Evolutionary conservation across 2,888 invertebrate species (phyloP).

Genomic region (Pinctada fucata): DNA sequence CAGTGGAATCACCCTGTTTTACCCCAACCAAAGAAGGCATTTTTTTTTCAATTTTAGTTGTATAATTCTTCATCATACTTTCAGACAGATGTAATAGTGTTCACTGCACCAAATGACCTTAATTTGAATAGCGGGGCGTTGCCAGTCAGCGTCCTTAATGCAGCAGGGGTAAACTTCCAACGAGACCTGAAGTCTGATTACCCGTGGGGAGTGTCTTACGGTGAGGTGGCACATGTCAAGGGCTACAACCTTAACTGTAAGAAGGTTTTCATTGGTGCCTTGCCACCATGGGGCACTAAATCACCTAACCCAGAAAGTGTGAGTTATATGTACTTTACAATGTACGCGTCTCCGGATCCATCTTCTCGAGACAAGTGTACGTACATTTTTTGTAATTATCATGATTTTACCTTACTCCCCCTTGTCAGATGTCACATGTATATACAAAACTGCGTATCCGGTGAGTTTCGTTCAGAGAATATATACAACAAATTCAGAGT

Average conservation of each 20-base stretch:
- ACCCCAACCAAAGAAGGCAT: no score
- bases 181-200: slow-evolving; percentile 43
- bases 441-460: no score
- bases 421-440: no score
- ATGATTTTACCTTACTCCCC: no score
- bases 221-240: slow-evolving; percentile 39
- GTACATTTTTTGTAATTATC: no score
- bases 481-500: no score
- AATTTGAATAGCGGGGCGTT: slow-evolving; percentile 19
- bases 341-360: no score
- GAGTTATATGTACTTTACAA: not conserved
- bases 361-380: no score
- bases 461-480: no score
- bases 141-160: slow-evolving; percentile 28
- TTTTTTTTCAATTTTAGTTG: no score
- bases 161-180: slow-evolving; percentile 33
- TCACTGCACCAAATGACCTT: slow-evolving; percentile 26
- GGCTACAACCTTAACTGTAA: slow-evolving; percentile 48
- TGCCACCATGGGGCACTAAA: slow-evolving; percentile 31
- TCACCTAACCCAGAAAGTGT: slow-evolving; percentile 15
- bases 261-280: slow-evolving; percentile 46
- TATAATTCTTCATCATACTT: no score
- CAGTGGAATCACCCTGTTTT: no score
- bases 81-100: slow-evolving; percentile 35
- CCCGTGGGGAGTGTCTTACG: slow-evolving; percentile 45